Evolutionary conservation across 2,888 invertebrate species (phyloP).

Genomic region (Theretra japonica): DNA sequence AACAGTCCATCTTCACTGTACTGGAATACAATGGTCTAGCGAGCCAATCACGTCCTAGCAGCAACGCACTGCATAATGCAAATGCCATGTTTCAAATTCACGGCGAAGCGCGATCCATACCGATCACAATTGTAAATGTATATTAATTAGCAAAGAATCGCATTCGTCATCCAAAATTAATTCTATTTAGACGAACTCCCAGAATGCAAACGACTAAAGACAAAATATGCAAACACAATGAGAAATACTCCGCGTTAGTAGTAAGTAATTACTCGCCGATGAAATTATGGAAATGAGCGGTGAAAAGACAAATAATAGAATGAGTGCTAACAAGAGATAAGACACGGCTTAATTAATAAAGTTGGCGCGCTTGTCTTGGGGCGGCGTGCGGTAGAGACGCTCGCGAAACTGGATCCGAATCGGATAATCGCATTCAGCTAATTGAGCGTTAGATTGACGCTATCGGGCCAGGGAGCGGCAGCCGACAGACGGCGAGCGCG

Average conservation of each 20-base stretch:
- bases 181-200: slow-evolving; percentile 60
- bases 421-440: slow-evolving; percentile 83
- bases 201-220: slow-evolving; percentile 67
- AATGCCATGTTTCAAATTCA: slow-evolving; percentile 38
- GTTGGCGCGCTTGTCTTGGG: slow-evolving; percentile 80
- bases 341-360: slow-evolving; percentile 85
- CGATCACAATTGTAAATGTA: slow-evolving; percentile 34
- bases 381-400: slow-evolving; percentile 67
- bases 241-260: slow-evolving; percentile 75
- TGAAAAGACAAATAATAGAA: slow-evolving; percentile 85
- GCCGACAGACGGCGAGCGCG: slow-evolving; percentile 46
- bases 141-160: slow-evolving; percentile 41
- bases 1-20: slow-evolving; percentile 69
- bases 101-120: slow-evolving; percentile 35
- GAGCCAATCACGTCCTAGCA: slow-evolving; percentile 43
- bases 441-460: slow-evolving; percentile 85
- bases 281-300: slow-evolving; percentile 85
- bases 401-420: slow-evolving; percentile 77
- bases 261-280: slow-evolving; percentile 81
- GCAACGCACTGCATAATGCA: slow-evolving; percentile 37
- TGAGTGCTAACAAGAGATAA: slow-evolving; percentile 85
- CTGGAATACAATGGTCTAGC: slow-evolving; percentile 61
- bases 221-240: slow-evolving; percentile 81
- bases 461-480: slow-evolving; percentile 70
- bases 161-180: slow-evolving; percentile 53